Evolutionary conservation across 1,140 invertebrate species (phyloP), one percentile per base, ranked within the genome.

Genomic region (Polypedilum pembai): DNA sequence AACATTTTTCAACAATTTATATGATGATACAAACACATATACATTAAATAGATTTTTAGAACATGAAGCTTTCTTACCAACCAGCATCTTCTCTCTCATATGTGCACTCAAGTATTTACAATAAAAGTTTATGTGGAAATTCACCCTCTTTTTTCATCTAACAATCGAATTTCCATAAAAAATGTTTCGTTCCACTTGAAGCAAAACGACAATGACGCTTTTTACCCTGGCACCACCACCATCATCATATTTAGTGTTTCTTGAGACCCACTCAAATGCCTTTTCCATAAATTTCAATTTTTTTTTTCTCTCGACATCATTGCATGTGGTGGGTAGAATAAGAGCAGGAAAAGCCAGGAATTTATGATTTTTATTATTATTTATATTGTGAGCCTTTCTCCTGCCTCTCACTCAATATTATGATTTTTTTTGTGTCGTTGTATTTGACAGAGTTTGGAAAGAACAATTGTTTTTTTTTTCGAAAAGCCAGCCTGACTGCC

Each of bases 121-220:
- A 69, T 69, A 69, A 69, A 69, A 69, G n/a, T 69, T 69, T 8
- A 69, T 69, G 65, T 69, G 65, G 18, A 69, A 69, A 20, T 56
- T 56, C 15, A n/a, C 4, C 7, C 45, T n/a, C 45, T n/a, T 56
- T 56, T 15, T 15, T 56, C 45, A n/a, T 56, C 45, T 15, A 56
- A 69, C 65, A 69, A 69, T 69, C 65, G 65, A 69, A 69, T 69
- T 69, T 69, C 65, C 65, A 69, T 69, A 69, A 69, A 69, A 69
- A 69, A 69, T 69, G 20, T 18, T 18, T 69, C n/a, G 45, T 15
- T 56, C 10, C n/a, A 17, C n/a, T 56, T 56, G 45, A 56, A 56
- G n/a, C n/a, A 17, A 56, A 56, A 56, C 10, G 45, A 56, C 10
- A 8, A 56, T 8, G 45, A 17, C 24, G 24, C 24, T 33, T 33